A percentile compares a stretch with the other conserved stretches of the same genome.
These are phyloP conservation scores for Trilocha varians DNA, from an alignment of 2,888 invertebrate species.

Conservation along the genomic window DNA sequence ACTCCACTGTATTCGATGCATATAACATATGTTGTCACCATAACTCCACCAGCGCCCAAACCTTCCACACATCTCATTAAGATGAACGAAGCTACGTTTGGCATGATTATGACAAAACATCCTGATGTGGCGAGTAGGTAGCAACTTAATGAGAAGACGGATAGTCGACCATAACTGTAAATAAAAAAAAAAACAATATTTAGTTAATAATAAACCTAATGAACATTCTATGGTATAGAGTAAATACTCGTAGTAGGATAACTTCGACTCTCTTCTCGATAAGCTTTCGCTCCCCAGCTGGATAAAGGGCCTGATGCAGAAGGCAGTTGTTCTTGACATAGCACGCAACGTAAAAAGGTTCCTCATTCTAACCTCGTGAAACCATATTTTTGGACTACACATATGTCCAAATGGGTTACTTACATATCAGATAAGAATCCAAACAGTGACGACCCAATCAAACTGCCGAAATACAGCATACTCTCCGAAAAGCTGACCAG, in stretches of 20 bases:
- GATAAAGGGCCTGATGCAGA: too few relatives aligned
- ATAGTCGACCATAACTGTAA: conserved; percentile 45
- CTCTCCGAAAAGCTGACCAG: conserved; percentile 44
- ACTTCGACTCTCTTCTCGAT: too few relatives aligned
- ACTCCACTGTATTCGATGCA: conserved; percentile 44
- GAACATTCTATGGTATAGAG: too few relatives aligned
- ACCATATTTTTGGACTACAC: too few relatives aligned
- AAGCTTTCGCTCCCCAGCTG: too few relatives aligned
- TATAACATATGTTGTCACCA: conserved; percentile 47
- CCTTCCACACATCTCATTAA: conserved; percentile 46
- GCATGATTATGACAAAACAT: conserved; percentile 36
- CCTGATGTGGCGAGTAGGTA: conserved; percentile 31
- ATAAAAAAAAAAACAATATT: too few relatives aligned
- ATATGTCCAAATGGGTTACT: too few relatives aligned
- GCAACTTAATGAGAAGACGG: conserved; percentile 26
- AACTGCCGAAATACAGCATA: conserved; percentile 36
- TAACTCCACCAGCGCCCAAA: conserved; percentile 40
- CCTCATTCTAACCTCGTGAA: too few relatives aligned
- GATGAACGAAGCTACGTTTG: conserved; percentile 26
- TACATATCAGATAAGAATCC: conserved; percentile 51
- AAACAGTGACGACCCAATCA: conserved; percentile 41
- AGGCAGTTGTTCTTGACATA: too few relatives aligned
- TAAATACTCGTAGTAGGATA: too few relatives aligned
- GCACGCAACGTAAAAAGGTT: too few relatives aligned
- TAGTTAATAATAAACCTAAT: too few relatives aligned